These are phyloP conservation scores for Columbina picui DNA, from an alignment of 2,113 vertebrate genomes.

Conservation along the genomic window DNA sequence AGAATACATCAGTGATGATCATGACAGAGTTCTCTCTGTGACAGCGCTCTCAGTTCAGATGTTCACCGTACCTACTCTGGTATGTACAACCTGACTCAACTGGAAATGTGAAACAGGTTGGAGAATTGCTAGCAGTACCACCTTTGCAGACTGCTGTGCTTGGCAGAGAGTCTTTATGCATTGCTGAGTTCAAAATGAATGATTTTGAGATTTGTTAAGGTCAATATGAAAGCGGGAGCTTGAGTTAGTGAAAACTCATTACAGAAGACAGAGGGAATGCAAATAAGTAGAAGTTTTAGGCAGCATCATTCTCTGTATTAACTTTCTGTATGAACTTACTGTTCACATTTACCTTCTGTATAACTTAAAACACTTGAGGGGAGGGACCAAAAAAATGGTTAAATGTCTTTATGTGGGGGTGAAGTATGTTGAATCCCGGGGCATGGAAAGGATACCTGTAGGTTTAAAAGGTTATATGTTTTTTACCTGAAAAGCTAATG, in stretches of 20 bases:
- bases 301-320: neutral
- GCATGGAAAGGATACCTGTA: rapidly evolving
- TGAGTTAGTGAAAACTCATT: neutral
- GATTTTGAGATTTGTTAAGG: neutral
- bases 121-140: neutral
- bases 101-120: neutral
- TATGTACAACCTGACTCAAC: constrained; percentile 56
- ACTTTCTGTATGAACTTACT: neutral
- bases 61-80: constrained; percentile 97
- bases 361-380: neutral
- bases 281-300: neutral
- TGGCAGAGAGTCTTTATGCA: neutral
- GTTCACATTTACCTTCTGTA: neutral
- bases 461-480: neutral
- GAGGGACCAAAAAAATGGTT: neutral
- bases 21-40: constrained; percentile 92
- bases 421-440: neutral
- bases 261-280: neutral
- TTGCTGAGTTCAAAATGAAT: neutral
- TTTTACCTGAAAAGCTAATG: neutral
- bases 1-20: constrained; percentile 94
- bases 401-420: neutral
- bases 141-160: neutral
- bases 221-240: neutral
- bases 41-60: constrained; percentile 96